These are phyloP conservation scores for Eupsilia transversa DNA, from an alignment of 2,888 invertebrate genomes.

Conservation along the genomic window DNA sequence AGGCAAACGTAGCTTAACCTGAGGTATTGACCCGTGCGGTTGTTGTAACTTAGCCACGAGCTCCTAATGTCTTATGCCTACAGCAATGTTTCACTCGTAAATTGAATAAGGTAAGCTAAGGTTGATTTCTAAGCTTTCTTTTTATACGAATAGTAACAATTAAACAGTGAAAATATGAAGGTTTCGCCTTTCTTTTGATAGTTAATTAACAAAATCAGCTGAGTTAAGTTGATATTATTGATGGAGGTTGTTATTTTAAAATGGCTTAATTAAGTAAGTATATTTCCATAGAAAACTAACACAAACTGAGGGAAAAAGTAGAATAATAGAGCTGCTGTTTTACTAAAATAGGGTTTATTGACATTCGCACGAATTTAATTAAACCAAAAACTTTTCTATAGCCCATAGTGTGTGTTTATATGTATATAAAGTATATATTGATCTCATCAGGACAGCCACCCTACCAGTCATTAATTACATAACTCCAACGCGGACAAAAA, in stretches of 20 bases:
- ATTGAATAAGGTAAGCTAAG: constrained; percentile 26
- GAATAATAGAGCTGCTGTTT: not conserved
- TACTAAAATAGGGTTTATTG: not conserved
- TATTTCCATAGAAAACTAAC: not conserved
- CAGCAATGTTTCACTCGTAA: constrained; percentile 3
- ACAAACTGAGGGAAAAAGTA: not conserved
- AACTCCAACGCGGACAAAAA: constrained; percentile 64
- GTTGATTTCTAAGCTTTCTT: constrained; percentile 36
- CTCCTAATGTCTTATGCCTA: not conserved
- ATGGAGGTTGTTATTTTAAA: not conserved
- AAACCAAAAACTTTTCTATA: constrained; percentile 21
- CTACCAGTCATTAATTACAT: constrained; percentile 61
- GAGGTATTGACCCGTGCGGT: too few species aligned
- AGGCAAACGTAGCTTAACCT: too few species aligned
- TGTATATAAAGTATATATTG: constrained; percentile 13
- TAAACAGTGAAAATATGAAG: constrained; percentile 24
- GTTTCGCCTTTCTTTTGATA: constrained; percentile 4
- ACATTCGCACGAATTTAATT: constrained; percentile 23
- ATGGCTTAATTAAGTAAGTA: not conserved
- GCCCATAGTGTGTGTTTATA: not conserved
- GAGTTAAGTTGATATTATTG: constrained; percentile 5
- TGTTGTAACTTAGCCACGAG: too few species aligned
- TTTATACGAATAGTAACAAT: constrained; percentile 1
- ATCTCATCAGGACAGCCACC: constrained; percentile 52
- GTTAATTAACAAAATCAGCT: constrained; percentile 35